These are phyloP conservation scores for Heliconius hortense DNA, from an alignment of 2,888 invertebrate species.

Conservation along the genomic window DNA sequence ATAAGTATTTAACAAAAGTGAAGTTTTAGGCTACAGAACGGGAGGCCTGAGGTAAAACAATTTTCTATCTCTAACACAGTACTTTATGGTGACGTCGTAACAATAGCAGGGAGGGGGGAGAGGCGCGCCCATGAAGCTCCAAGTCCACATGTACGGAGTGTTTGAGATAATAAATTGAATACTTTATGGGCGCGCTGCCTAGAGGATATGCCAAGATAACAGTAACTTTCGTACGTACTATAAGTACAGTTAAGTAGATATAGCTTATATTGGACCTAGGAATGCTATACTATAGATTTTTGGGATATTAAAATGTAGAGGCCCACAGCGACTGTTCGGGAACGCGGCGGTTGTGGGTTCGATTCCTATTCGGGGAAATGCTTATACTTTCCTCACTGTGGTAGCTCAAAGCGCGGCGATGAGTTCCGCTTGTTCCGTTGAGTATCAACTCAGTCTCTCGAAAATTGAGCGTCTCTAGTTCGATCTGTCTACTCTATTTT, in stretches of 20 bases:
- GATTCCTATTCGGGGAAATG: background rate
- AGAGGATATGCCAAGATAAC: constrained; percentile 83
- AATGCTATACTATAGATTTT: constrained; percentile 17
- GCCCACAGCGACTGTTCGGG: background rate
- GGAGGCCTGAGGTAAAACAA: constrained; percentile 74
- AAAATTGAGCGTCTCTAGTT: background rate
- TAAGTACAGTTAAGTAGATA: constrained; percentile 61
- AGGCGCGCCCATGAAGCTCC: constrained; percentile 71
- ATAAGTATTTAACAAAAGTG: constrained; percentile 25
- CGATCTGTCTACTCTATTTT: too few species aligned
- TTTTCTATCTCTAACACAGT: constrained; percentile 76
- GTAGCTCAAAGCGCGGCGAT: background rate
- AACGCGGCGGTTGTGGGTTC: background rate
- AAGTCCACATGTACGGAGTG: constrained; percentile 55
- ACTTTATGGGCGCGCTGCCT: constrained; percentile 77
- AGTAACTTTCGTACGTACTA: constrained; percentile 81
- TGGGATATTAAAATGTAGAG: constrained; percentile 1
- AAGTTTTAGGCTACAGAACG: constrained; percentile 59
- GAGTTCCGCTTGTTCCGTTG: background rate
- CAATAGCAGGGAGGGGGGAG: constrained; percentile 82
- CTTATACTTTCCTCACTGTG: background rate
- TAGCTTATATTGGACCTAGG: constrained; percentile 64
- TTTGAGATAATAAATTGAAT: constrained; percentile 59
- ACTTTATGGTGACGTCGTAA: constrained; percentile 80
- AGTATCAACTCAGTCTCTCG: background rate